phyloP scores from a whole-genome alignment of 1,140 invertebrate genomes.

The Drosophila prosaltans region DNA sequence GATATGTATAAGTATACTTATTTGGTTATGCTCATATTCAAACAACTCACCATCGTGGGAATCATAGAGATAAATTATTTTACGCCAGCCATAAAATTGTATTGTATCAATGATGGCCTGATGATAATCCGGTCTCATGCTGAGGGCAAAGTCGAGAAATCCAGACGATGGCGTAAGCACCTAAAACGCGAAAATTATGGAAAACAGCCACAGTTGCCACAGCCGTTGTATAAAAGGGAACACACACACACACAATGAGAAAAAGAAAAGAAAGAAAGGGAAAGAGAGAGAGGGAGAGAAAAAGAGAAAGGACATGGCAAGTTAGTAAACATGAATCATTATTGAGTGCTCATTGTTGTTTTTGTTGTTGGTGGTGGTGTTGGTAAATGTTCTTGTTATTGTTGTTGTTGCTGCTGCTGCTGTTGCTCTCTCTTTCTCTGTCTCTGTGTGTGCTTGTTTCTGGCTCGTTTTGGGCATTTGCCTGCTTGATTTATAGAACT shows the following conservation, averaged over 20 bases:
- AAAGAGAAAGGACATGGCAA: constrained; percentile 47
- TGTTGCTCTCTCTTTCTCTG: constrained; percentile 9
- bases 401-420: constrained; percentile 33
- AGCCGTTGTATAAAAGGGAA: too few relatives aligned
- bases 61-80: constrained; percentile 97
- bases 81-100: constrained; percentile 94
- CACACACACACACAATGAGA: neutral
- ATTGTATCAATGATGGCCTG: constrained; percentile 96
- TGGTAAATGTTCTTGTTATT: constrained; percentile 28
- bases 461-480: constrained; percentile 73
- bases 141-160: constrained; percentile 93
- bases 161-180: constrained; percentile 93
- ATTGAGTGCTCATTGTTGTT: constrained; percentile 71
- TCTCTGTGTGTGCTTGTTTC: constrained; percentile 31
- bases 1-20: constrained; percentile 8
- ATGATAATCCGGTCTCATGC: constrained; percentile 97
- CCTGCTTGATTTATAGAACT: constrained; percentile 69
- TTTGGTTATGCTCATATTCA: constrained; percentile 29
- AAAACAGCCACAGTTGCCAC: constrained; percentile 37
- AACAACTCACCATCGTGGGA: constrained; percentile 94
- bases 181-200: constrained; percentile 84
- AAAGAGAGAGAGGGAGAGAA: neutral
- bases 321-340: constrained; percentile 81
- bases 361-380: constrained; percentile 14
- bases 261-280: constrained; percentile 2